These are phyloP conservation scores for Odontocerum albicorne DNA, from an alignment of 2,888 invertebrate species.

Conservation along the genomic window DNA sequence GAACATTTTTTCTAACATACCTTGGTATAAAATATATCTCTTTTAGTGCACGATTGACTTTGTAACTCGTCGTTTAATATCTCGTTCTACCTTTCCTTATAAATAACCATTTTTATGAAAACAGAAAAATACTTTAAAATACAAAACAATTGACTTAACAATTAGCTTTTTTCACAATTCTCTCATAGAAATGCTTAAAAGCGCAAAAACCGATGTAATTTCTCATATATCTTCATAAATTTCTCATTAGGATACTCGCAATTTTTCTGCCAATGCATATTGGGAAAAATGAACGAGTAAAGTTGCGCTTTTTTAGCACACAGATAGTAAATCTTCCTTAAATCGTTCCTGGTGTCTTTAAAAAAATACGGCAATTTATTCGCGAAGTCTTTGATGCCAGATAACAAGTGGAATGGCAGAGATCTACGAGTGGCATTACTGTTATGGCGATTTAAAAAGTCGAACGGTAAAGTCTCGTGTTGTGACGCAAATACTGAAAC, in stretches of 20 bases:
- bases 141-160: no score
- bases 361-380: conserved; percentile 22
- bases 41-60: no score
- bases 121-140: no score
- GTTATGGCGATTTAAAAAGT: conserved; percentile 31
- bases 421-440: conserved; percentile 30
- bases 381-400: conserved; percentile 14
- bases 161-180: no score
- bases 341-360: conserved; percentile 18
- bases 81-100: no score
- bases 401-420: conserved; percentile 23
- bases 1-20: no score
- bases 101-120: no score
- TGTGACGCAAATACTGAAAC: not conserved
- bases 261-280: not conserved
- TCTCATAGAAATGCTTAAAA: no score
- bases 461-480: not conserved
- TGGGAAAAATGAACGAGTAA: conserved; percentile 7
- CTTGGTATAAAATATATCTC: no score
- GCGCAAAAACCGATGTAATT: no score
- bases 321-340: conserved; percentile 25
- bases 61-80: no score
- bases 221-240: conserved; percentile 16
- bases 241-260: conserved; percentile 14
- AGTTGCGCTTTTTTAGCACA: conserved; percentile 10